Conservation (phyloP, 2,113 vertebrate species). For the Opisthocomus hoazin region DNA sequence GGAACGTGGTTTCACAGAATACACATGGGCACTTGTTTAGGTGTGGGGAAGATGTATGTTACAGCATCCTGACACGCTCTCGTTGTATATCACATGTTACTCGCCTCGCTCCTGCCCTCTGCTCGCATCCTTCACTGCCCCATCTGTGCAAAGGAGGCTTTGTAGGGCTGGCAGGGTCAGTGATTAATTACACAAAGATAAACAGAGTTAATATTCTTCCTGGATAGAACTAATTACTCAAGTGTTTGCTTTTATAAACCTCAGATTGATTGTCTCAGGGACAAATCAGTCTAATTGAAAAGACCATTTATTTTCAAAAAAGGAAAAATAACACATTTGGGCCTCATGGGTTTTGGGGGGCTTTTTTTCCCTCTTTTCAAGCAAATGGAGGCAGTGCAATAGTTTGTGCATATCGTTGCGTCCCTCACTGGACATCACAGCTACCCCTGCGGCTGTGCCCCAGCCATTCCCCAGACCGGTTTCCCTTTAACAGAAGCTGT, state of each 20-base stretch:
- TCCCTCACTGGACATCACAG: neutral
- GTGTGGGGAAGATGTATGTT: slow-evolving; percentile 16
- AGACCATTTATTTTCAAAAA: slow-evolving; percentile 65
- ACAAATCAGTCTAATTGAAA: slow-evolving; percentile 75
- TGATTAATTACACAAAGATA: slow-evolving; percentile 79
- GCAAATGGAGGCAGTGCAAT: neutral
- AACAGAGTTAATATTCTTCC: slow-evolving; percentile 79
- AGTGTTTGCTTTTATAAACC: slow-evolving; percentile 76
- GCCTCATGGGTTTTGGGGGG: neutral
- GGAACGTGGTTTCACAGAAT: slow-evolving; percentile 45
- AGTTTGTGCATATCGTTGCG: neutral
- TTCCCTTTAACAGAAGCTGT: neutral
- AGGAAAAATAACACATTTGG: slow-evolving; percentile 10
- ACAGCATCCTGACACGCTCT: slow-evolving; percentile 28
- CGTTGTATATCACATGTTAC: slow-evolving; percentile 24
- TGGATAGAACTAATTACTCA: slow-evolving; percentile 76
- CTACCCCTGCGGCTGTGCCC: neutral
- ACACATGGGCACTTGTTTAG: slow-evolving; percentile 38
- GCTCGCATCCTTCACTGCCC: neutral
- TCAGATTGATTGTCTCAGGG: slow-evolving; percentile 69
- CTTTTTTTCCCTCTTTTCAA: neutral
- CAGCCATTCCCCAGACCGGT: neutral
- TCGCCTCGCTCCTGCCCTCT: slow-evolving; percentile 27
- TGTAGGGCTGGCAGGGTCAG: slow-evolving; percentile 62
- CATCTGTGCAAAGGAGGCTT: slow-evolving; percentile 50